These are phyloP conservation scores for Rhegmatorhina hoffmannsi DNA, from an alignment of 2,113 vertebrate genomes.

Conservation along the genomic window DNA sequence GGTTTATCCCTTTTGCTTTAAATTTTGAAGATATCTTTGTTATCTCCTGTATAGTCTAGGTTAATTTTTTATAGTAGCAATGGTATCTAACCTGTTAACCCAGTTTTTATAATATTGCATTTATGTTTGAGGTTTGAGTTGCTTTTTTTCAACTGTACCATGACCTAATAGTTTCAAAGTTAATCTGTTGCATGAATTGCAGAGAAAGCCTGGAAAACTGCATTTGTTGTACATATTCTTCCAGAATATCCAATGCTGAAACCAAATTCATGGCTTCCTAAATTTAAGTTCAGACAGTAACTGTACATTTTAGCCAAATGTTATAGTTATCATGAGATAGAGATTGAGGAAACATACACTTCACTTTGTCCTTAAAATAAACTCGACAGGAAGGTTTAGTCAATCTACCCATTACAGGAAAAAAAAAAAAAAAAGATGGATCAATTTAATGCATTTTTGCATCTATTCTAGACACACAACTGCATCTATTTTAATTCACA, in stretches of 20 bases:
- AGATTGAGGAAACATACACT: not conserved
- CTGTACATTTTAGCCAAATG: not conserved
- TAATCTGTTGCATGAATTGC: conserved; percentile 45
- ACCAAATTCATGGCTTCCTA: conserved; percentile 63
- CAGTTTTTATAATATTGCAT: conserved; percentile 32
- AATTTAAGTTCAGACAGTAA: not conserved
- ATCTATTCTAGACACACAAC: not conserved
- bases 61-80: conserved; percentile 43
- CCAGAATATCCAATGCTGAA: conserved; percentile 31
- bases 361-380: not conserved
- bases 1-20: not conserved
- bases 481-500: not conserved
- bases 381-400: not conserved
- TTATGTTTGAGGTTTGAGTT: not conserved
- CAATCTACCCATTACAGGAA: not conserved
- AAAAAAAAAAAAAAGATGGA: not conserved
- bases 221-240: conserved; percentile 39
- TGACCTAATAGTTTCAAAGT: conserved; percentile 34
- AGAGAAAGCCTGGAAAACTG: conserved; percentile 50
- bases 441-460: not conserved
- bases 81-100: conserved; percentile 31
- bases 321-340: not conserved
- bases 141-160: not conserved
- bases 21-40: conserved; percentile 19
- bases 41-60: conserved; percentile 4